A percentile compares a stretch with the other conserved stretches of the same genome.
Conservation (phyloP, 2,888 invertebrate genomes). For the Rhamnusium bicolor region DNA sequence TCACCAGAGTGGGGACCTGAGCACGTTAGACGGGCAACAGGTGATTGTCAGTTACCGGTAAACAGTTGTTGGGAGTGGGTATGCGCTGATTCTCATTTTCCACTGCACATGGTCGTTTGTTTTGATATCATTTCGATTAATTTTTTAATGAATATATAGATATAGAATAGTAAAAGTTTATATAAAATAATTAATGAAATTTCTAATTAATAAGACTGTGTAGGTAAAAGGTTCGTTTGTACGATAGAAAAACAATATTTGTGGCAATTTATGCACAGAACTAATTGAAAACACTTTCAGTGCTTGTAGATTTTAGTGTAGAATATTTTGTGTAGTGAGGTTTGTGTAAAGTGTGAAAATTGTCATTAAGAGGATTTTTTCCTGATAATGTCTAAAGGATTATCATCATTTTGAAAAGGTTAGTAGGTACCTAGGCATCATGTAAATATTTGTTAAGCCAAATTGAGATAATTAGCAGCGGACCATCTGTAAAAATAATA, state of each 20-base stretch:
- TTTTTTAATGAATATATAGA: background rate
- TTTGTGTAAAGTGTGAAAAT: slow-evolving; percentile 9
- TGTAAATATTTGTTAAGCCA: too few relatives aligned
- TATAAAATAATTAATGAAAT: background rate
- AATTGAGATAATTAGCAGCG: too few relatives aligned
- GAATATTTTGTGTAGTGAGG: background rate
- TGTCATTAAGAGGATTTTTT: background rate
- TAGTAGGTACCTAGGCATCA: too few relatives aligned
- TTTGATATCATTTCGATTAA: slow-evolving; percentile 3
- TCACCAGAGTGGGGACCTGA: slow-evolving; percentile 50
- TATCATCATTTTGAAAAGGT: background rate
- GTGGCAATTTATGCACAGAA: background rate
- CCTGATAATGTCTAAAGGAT: slow-evolving; percentile 14
- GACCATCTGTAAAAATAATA: too few relatives aligned
- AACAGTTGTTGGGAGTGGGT: slow-evolving; percentile 49
- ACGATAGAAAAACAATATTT: background rate
- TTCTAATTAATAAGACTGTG: background rate
- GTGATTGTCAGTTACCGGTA: slow-evolving; percentile 64
- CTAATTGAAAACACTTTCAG: background rate
- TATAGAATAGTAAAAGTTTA: background rate
- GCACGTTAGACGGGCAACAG: slow-evolving; percentile 59
- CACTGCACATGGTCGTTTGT: slow-evolving; percentile 16
- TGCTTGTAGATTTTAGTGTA: background rate
- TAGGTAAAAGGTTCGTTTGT: background rate
- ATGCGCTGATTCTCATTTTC: slow-evolving; percentile 30